A percentile compares a stretch with the other conserved stretches of the same genome.
phyloP scores from a whole-genome alignment of 2,888 invertebrate species.

The Lepidocyrtoides sp. region DNA sequence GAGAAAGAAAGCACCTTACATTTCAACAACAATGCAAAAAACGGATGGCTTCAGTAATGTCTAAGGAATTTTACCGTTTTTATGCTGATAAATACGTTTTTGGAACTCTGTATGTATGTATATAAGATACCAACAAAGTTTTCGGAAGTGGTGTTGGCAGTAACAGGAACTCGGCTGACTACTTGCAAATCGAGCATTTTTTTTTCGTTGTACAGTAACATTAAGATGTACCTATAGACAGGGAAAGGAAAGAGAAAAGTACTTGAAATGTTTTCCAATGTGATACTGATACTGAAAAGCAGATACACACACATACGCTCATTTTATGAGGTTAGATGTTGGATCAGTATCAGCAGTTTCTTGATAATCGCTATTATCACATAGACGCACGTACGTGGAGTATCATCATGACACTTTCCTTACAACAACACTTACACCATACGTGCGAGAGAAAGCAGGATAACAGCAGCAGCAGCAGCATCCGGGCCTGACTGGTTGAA shows the following conservation, averaged over 20 bases:
- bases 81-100: not conserved
- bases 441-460: not conserved
- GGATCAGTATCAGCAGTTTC: constrained; percentile 56
- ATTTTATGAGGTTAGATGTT: constrained; percentile 49
- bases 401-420: not conserved
- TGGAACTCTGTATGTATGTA: not conserved
- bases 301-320: not conserved
- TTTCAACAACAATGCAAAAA: not conserved
- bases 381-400: not conserved
- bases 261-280: constrained; percentile 25
- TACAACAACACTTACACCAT: constrained; percentile 18
- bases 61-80: not conserved
- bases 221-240: not conserved
- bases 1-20: not conserved
- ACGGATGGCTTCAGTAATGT: not conserved
- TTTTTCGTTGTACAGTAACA: not conserved
- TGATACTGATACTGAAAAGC: not conserved
- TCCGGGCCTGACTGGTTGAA: constrained; percentile 16
- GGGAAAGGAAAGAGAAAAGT: not conserved
- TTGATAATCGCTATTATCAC: constrained; percentile 33
- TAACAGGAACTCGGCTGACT: not conserved
- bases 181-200: constrained; percentile 7
- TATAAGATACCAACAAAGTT: not conserved
- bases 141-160: not conserved
- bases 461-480: not conserved